Base-by-base conservation (phyloP, 2,888 invertebrate species). In the Formica aserva region DNA sequence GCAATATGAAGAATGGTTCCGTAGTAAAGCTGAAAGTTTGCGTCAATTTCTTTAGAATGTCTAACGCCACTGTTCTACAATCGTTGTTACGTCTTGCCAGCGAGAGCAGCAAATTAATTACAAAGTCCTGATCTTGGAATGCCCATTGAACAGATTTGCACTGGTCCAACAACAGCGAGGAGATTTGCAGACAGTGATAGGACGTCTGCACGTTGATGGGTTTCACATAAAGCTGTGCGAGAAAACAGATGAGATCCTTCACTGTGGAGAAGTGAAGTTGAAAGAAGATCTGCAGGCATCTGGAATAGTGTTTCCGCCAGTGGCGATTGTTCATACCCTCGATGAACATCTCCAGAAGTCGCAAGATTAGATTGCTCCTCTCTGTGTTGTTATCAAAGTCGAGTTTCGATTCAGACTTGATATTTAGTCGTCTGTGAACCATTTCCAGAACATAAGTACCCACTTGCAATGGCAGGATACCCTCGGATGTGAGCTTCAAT, bases 61-160 rank as follows among this genome's bases (percentile, higher is more conserved):
- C 95, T 3, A 97, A 91, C 0, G 96, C 95, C 32, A 95, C 95
- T 82, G 95, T 92, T 22, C 98, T 95, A 65, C 97, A 95, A 0
- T 95, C 93, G 38, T 95, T 91, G 22, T 96, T 93, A 0, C 96
- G 95, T 86, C 96, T 96, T 62, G 95, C 95, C 8, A 97, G 94
- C 15, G 96, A 96, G 0, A 97, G 94, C 48, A 97, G 85, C 22
- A 96, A 94, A 81, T 96, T 95, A 0, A 95, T 94, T 5, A 97
- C 93, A 57, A 95, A 94, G 0, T 90, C 77, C 38, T 86, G 87
- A 63, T 94, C 94, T 45, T 92, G 82, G 11, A 92, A 93, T 22
- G 91, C 91, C 94, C 94, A 94, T 11, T 92, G 89, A 6, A 92
- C 81, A 0, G 91, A 91, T 11, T 91, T 91, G 29, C 92, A 91